A percentile compares a stretch with the other conserved stretches of the same genome.
These are phyloP conservation scores for Isaurus tuberculatus DNA, from an alignment of 92 coral and sea anemone genomes.

Conservation along the genomic window DNA sequence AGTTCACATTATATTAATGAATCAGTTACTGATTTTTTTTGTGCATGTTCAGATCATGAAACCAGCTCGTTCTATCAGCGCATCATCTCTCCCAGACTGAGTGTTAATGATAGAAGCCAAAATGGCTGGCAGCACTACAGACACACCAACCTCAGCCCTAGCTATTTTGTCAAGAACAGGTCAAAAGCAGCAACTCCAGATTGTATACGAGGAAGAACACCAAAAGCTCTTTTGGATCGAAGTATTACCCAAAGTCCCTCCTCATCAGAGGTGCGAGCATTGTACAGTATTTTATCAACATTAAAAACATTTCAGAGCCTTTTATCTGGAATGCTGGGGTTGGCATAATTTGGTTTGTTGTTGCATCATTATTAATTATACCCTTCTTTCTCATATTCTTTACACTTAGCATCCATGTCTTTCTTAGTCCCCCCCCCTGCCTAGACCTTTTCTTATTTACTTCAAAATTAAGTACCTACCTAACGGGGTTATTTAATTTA, in stretches of 20 bases:
- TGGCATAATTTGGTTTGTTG: too few relatives aligned
- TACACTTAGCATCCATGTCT: too few relatives aligned
- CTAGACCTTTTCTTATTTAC: too few relatives aligned
- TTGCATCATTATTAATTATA: too few relatives aligned
- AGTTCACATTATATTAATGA: too few relatives aligned
- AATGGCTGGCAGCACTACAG: conserved; percentile 70
- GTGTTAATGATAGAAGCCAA: conserved; percentile 55
- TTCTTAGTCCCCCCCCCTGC: too few relatives aligned
- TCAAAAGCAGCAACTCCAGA: conserved; percentile 68
- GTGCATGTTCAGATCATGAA: conserved; percentile 28
- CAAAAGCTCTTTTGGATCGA: conserved; percentile 48
- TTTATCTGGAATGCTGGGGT: too few relatives aligned
- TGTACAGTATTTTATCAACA: too few relatives aligned
- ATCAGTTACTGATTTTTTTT: neutral
- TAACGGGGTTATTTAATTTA: too few relatives aligned
- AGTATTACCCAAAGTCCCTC: neutral
- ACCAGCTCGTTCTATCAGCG: conserved; percentile 67
- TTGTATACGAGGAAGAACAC: conserved; percentile 62
- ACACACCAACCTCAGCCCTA: conserved; percentile 66
- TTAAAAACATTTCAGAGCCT: too few relatives aligned
- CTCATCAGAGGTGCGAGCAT: neutral
- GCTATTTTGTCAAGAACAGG: conserved; percentile 31
- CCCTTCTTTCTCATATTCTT: too few relatives aligned
- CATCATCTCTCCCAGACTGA: conserved; percentile 78
- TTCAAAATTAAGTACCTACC: too few relatives aligned